Evolutionary conservation across 1,140 invertebrate species (phyloP).

Genomic region (Zophobas atratus): DNA sequence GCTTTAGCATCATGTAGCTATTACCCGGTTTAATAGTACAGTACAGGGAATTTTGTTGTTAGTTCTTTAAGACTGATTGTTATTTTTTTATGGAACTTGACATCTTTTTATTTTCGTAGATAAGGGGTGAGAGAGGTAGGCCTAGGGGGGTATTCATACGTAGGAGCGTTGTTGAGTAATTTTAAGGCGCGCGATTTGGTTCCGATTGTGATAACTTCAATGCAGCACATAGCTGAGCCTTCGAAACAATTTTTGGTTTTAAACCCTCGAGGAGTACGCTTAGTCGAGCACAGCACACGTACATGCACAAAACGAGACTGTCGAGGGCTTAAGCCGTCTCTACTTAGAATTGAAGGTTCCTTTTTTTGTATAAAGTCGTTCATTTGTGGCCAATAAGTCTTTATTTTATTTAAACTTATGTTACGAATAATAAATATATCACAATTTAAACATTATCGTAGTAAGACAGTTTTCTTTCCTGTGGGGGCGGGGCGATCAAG

Average conservation of each 20-base stretch:
- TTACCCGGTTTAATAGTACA: slow-evolving; percentile 18
- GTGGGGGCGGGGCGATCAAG: slow-evolving; percentile 42
- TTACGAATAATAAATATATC: slow-evolving; percentile 36
- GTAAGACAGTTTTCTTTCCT: slow-evolving; percentile 48
- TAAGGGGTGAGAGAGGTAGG: slow-evolving; percentile 5
- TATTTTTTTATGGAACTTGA: slow-evolving; percentile 18
- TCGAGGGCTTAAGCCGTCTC: slow-evolving; percentile 1
- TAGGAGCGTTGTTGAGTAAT: slow-evolving; percentile 34
- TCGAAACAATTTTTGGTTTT: slow-evolving; percentile 27
- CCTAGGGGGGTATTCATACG: slow-evolving; percentile 24
- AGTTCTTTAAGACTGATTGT: slow-evolving; percentile 41
- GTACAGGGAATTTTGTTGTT: slow-evolving; percentile 43
- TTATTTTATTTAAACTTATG: slow-evolving; percentile 23
- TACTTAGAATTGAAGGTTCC: slow-evolving; percentile 22
- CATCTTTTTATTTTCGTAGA: slow-evolving; percentile 19
- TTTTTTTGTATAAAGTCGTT: slow-evolving; percentile 32
- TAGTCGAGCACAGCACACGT: not conserved
- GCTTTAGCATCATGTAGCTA: slow-evolving; percentile 22
- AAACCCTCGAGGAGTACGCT: not conserved
- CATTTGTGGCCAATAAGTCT: slow-evolving; percentile 19
- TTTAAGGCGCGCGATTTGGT: slow-evolving; percentile 21
- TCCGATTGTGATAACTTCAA: slow-evolving; percentile 29
- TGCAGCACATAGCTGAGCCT: slow-evolving; percentile 11
- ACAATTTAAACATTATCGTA: slow-evolving; percentile 48
- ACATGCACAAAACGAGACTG: slow-evolving; percentile 6